Evolutionary conservation across 2,797 vertebrate genomes (phyloP), one percentile per base, ranked within the genome.

Genomic region (Labroides dimidiatus): DNA sequence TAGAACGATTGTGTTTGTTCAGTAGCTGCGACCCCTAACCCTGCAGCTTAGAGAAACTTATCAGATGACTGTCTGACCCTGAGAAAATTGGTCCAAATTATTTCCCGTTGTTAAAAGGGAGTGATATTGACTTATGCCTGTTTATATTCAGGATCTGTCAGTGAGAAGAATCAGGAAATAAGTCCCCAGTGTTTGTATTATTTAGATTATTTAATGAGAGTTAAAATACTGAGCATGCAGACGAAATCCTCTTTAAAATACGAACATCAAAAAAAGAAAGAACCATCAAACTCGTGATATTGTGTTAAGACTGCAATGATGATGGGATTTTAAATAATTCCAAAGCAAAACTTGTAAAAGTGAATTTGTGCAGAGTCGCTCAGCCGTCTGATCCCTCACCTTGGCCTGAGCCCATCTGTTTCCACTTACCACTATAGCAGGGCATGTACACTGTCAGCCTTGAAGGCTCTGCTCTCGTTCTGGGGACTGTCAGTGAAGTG

Each of bases 41-140:
- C 87, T 52, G 75, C 82, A 89, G 88, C 91, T 91, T 89, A 92
- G 73, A 86, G 84, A 64, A 77, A 81, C 91, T 95, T 96, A 95
- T 96, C 93, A 93, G 93, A 93, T 95, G 92, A 94, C 93, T 92
- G 69, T 95, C 93, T 96, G 93, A 95, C 94, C 90, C 93, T 93
- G 88, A 92, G 92, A 95, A 96, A 96, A 96, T 96, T 95, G 91
- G 89, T 86, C 89, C 94, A 93, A 96, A 95, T 96, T 91, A 88
- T 92, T 95, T 96, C 94, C 93, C 95, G 91, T 95, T 92, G 92
- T 92, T 95, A 92, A 84, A 80, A 62, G 52, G 90, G 65, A 85
- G 85, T 89, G 92, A 90, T 87, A 84, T 88, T 89, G 87, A 93
- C 78, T 72, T 81, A 84, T 89, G 81, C 60, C 73, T 81, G 75